These are phyloP conservation scores for Anarhynchus alexandrinus DNA, from an alignment of 2,113 vertebrate genomes.

Conservation along the genomic window DNA sequence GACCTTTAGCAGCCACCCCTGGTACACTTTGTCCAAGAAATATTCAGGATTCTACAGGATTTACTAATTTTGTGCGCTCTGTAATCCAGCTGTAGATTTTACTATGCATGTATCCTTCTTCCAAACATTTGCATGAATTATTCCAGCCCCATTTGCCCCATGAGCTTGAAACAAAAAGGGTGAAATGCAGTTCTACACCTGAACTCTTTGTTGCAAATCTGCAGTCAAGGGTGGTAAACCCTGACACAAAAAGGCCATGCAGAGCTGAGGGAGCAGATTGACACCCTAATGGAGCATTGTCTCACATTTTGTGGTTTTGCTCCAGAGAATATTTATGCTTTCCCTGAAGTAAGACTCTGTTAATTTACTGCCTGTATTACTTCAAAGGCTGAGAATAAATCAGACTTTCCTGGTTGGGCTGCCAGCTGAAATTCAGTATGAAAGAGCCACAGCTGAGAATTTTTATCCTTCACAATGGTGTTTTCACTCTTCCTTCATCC, in stretches of 20 bases:
- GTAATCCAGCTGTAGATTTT: neutral
- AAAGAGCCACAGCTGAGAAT: neutral
- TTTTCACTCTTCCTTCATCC: neutral
- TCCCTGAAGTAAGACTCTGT: neutral
- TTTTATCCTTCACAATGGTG: neutral
- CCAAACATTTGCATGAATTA: neutral
- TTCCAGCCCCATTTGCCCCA: neutral
- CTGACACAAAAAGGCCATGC: neutral
- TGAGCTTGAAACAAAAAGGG: neutral
- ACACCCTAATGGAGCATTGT: neutral
- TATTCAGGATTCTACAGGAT: neutral
- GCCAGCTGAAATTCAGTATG: neutral
- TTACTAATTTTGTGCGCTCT: neutral
- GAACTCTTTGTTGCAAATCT: neutral
- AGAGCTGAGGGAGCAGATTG: neutral
- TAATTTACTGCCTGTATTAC: neutral
- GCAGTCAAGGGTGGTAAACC: neutral
- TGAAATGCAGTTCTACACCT: neutral
- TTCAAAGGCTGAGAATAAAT: neutral
- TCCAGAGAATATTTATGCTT: neutral
- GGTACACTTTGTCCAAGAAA: neutral
- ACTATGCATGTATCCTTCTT: neutral
- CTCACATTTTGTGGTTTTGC: neutral
- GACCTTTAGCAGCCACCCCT: neutral
- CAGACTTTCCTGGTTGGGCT: neutral